Evolutionary conservation across 1,140 invertebrate genomes (phyloP), one percentile per base, ranked within the genome.

Genomic region (Alviniconcha marisindica): DNA sequence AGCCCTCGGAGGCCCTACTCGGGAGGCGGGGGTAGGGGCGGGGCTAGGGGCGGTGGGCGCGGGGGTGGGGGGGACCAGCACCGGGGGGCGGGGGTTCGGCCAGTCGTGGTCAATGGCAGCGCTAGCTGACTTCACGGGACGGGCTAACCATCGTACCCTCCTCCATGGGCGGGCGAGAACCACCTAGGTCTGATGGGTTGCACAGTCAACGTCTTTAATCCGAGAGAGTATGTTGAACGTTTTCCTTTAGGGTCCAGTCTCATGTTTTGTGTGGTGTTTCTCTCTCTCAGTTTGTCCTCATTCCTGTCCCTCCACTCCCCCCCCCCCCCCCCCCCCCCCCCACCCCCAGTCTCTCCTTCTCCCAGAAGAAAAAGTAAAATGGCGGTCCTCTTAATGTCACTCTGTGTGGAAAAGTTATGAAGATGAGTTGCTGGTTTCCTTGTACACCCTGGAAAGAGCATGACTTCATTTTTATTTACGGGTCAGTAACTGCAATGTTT

Each of bases 61-160:
- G 83, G 82, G 54, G 82, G 84, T 42, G 77, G 84, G 54, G 86
- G 80, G 51, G 60, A 77, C 38, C 42, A 74, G 4, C 40, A 66
- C 44, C 42, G 80, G 36, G 18, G 48, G 44, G 78, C 54, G n/a
- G 48, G 48, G 60, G 73, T 74, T 63, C 81, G 71, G n/a, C 60
- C 79, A 15, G 73, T 76, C 15, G n/a, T 51, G 28, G 73, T 76
- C 73, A 76, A 76, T n/a, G 73, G 73, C 5, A 40, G 44, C 44
- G 10, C 10, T 31, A 76, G 44, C 40, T 76, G 73, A 76, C 40
- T 36, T 31, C 36, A 38, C 21, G 4, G 18, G 24, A 31, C n/a
- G 24, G 7, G 21, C 73, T 76, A 31, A 71, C 24, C 14, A 2
- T 42, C 7, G 38, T 18, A 10, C 40, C 36, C 38, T 21, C 10